Conservation (phyloP, 2,888 invertebrate genomes). For the Andrena dorsata region DNA sequence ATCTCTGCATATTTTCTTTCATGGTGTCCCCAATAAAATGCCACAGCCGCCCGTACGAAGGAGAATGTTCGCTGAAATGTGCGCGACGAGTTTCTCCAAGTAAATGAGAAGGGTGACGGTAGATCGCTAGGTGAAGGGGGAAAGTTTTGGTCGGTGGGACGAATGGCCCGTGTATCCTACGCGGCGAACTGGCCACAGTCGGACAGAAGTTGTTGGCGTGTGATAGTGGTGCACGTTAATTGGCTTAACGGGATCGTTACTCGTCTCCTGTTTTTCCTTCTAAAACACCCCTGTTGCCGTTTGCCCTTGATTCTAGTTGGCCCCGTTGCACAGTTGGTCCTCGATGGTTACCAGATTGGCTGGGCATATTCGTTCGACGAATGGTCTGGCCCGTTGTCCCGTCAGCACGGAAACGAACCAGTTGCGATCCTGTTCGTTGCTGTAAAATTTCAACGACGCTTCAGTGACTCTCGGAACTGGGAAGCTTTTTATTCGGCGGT, state of each 20-base stretch:
- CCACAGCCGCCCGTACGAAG: background rate
- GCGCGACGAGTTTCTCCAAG: background rate
- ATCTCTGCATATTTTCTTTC: too few relatives aligned
- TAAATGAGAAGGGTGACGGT: background rate
- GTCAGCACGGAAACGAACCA: background rate
- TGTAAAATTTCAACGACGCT: background rate
- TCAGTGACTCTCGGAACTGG: background rate
- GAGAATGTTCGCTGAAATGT: slow-evolving; percentile 15
- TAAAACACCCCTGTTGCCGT: slow-evolving; percentile 49
- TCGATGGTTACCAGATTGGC: too few relatives aligned
- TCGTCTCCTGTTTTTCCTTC: slow-evolving; percentile 53
- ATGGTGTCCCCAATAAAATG: too few relatives aligned
- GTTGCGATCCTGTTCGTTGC: background rate
- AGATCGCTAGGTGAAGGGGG: slow-evolving; percentile 31
- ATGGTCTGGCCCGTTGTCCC: too few relatives aligned
- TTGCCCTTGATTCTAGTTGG: background rate
- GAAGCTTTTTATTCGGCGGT: slow-evolving; percentile 14
- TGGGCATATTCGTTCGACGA: too few relatives aligned
- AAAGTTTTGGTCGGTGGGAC: slow-evolving; percentile 61
- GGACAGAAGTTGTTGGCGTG: slow-evolving; percentile 60
- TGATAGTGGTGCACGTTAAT: slow-evolving; percentile 63
- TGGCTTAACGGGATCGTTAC: slow-evolving; percentile 72
- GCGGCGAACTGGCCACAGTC: slow-evolving; percentile 8
- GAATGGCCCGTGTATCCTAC: slow-evolving; percentile 29
- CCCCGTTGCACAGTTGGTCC: too few relatives aligned